A percentile compares a stretch with the other conserved stretches of the same genome.
These are phyloP conservation scores for Beris chalybata DNA, from an alignment of 2,888 invertebrate species.

Conservation along the genomic window DNA sequence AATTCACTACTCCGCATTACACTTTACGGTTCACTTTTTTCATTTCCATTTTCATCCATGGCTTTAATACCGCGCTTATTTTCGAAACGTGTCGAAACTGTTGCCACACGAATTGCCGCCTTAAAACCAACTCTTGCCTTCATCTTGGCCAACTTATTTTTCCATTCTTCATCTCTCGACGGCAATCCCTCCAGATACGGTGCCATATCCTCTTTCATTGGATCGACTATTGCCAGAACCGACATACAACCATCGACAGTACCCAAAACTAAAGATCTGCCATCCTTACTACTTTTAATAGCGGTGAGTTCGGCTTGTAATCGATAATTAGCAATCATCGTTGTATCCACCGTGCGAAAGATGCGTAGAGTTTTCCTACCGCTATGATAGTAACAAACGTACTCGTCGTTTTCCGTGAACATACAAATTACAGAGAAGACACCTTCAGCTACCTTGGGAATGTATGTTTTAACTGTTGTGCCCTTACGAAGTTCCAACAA, in stretches of 20 bases:
- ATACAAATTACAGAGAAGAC: conserved; percentile 94
- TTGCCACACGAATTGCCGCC: conserved; percentile 67
- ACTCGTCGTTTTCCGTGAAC: conserved; percentile 92
- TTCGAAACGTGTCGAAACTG: conserved; percentile 55
- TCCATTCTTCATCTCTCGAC: conserved; percentile 72
- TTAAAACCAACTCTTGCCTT: conserved; percentile 68
- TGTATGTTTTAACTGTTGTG: conserved; percentile 83
- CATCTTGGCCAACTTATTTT: conserved; percentile 67
- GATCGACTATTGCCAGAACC: conserved; percentile 80
- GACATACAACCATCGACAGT: conserved; percentile 94
- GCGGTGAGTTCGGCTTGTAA: conserved; percentile 88
- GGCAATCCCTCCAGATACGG: conserved; percentile 68
- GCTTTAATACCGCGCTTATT: conserved; percentile 40
- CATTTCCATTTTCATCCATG: conserved; percentile 42
- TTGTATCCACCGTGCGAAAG: conserved; percentile 87
- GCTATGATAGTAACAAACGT: conserved; percentile 96
- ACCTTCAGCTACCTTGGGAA: conserved; percentile 93
- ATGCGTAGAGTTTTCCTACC: conserved; percentile 92
- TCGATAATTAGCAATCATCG: conserved; percentile 89
- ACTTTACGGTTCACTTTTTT: conserved; percentile 3
- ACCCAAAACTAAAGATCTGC: conserved; percentile 80
- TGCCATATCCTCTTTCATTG: conserved; percentile 65
- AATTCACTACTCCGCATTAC: background rate
- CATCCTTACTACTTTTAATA: conserved; percentile 75
- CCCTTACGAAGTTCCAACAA: conserved; percentile 90